These are phyloP conservation scores for Perodicticus potto DNA, from an alignment of 2,797 vertebrate genomes.

Conservation along the genomic window DNA sequence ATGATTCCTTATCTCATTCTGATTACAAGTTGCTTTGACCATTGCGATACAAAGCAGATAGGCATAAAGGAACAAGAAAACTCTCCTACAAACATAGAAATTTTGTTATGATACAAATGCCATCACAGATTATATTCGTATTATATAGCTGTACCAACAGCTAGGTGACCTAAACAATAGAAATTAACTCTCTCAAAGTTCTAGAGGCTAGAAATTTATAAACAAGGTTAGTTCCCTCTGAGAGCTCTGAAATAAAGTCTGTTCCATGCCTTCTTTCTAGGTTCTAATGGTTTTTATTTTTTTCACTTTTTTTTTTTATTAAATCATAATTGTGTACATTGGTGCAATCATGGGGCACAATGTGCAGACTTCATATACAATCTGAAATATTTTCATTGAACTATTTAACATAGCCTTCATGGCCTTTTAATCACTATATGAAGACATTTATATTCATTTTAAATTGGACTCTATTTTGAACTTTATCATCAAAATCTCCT, in stretches of 20 bases:
- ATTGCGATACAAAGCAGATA: background rate
- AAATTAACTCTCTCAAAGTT: background rate
- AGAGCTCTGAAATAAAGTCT: background rate
- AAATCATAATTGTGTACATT: too few relatives aligned
- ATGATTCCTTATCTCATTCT: background rate
- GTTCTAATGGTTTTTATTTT: too few relatives aligned
- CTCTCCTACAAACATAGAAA: background rate
- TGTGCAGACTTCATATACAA: too few relatives aligned
- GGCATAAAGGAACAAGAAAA: background rate
- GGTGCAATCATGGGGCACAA: too few relatives aligned
- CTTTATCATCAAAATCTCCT: background rate
- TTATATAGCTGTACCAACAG: background rate
- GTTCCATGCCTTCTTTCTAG: too few relatives aligned
- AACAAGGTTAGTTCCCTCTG: background rate
- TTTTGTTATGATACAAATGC: background rate
- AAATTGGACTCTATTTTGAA: constrained; percentile 8
- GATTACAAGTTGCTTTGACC: background rate
- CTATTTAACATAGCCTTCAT: constrained; percentile 20
- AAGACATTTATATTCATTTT: too few relatives aligned
- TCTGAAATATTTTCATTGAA: too few relatives aligned
- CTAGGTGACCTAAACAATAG: background rate
- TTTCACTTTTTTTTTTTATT: too few relatives aligned
- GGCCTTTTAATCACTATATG: too few relatives aligned
- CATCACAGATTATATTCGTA: background rate
- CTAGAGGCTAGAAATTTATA: background rate